phyloP scores from a whole-genome alignment of 1,140 invertebrate genomes.

The Drosophila navojoa region DNA sequence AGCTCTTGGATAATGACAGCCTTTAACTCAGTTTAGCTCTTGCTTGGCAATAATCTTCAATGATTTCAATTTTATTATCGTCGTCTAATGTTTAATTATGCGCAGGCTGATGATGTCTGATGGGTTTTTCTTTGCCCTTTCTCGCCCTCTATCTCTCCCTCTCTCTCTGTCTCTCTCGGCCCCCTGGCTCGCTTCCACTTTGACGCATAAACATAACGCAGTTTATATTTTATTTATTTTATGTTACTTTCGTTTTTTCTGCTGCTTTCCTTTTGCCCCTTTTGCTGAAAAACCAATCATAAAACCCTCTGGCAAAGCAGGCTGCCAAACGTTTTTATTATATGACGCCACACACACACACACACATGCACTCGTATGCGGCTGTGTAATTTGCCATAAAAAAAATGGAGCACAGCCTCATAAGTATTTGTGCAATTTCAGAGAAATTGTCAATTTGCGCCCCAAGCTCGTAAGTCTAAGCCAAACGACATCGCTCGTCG shows the following conservation, averaged over 20 bases:
- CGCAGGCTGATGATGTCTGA: constrained; percentile 62
- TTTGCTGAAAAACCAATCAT: constrained; percentile 70
- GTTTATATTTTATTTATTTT: constrained; percentile 82
- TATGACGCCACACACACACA: constrained; percentile 34
- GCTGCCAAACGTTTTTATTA: constrained; percentile 75
- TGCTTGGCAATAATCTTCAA: constrained; percentile 20
- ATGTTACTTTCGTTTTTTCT: constrained; percentile 31
- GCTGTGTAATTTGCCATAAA: constrained; percentile 79
- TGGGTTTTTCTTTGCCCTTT: constrained; percentile 54
- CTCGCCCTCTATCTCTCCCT: background rate
- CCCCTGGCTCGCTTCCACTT: background rate
- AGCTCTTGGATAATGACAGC: background rate
- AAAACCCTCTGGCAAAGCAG: constrained; percentile 65
- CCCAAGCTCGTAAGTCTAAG: constrained; percentile 73
- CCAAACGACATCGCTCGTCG: constrained; percentile 39
- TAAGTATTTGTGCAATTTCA: constrained; percentile 80
- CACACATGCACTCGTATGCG: constrained; percentile 43
- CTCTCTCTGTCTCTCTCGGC: background rate
- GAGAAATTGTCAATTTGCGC: constrained; percentile 81
- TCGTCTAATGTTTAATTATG: constrained; percentile 77
- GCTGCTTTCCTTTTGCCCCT: constrained; percentile 28
- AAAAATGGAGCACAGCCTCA: constrained; percentile 73
- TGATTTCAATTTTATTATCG: constrained; percentile 59
- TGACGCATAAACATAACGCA: constrained; percentile 79
- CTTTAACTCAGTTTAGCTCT: background rate